Base-by-base conservation (phyloP, 2,113 vertebrate species). In the Platycercus adscitus region DNA sequence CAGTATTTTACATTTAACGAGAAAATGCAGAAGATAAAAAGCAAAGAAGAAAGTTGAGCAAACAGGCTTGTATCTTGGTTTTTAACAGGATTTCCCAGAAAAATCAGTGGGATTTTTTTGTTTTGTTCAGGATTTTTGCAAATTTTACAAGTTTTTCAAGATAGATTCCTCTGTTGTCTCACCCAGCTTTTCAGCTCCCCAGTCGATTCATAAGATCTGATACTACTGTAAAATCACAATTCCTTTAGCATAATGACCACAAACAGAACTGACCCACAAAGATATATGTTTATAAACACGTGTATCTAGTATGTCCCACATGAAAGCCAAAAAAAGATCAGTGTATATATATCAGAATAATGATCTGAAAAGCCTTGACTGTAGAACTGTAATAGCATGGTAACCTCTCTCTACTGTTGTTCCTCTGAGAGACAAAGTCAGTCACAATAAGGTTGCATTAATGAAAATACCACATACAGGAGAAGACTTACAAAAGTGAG, bases 1-100 rank as follows among this genome's bases (percentile, higher is more conserved):
- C 44, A 93, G 37, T 55, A 86, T 81, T 91, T 79, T 92, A 84
- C 33, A 86, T 89, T 92, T 93, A 94, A 86, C 44, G 80, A 94
- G 61, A 87, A 91, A 28, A 96, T 21, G 10, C 53, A 61, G 68
- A 93, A 66, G 43, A 83, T 37, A 20, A 95, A 91, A 61, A 76
- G 69, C 31, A 56, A 83, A 56, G n/a, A 78, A 85, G 78, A 56
- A 46, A 55, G 18, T 44, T 39, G 37, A 93, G 44, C 63, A 73
- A 82, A 86, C 17, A 72, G 53, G 23, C 18, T 29, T 19, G 13
- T 49, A 80, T 25, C 20, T 55, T 69, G 55, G 4, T 39, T 95
- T 81, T 68, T 35, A 86, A 68, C 21, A 64, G 33, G 11, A 31
- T 24, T 95, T 91, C 56, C 86, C 50, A 33, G 46, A 79, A 55